These are phyloP conservation scores for Sebastes trivittatus DNA, from an alignment of 2,797 vertebrate species.

Conservation along the genomic window DNA sequence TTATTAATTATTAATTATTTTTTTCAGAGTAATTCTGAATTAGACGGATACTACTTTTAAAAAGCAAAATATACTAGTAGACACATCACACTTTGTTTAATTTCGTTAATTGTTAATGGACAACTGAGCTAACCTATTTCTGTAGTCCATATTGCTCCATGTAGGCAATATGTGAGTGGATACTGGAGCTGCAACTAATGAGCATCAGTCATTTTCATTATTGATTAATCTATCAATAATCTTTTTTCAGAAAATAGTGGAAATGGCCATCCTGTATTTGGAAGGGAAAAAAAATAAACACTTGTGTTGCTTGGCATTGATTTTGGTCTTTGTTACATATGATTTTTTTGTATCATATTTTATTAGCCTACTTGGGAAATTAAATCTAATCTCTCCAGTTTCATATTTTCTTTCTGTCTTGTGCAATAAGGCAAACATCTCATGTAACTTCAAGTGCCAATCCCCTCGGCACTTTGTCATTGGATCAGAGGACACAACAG, in stretches of 20 bases:
- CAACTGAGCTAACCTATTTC: not conserved
- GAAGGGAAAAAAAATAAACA: not conserved
- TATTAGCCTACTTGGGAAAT: not conserved
- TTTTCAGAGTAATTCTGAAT: not conserved
- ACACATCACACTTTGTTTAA: not conserved
- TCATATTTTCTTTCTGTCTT: not conserved
- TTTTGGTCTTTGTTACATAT: not conserved
- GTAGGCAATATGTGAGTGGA: not conserved
- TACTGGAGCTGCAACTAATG: not conserved
- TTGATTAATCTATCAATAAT: not conserved
- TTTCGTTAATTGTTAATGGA: not conserved
- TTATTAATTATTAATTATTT: too few species aligned
- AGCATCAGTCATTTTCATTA: not conserved
- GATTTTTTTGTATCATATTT: not conserved
- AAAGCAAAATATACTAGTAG: not conserved
- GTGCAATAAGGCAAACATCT: not conserved
- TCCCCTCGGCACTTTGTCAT: not conserved
- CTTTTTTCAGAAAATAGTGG: not conserved
- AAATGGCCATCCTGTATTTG: not conserved
- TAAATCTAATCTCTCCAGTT: not conserved
- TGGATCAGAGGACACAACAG: constrained; percentile 2
- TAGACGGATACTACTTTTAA: not conserved
- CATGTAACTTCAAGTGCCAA: not conserved
- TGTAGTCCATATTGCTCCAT: not conserved
- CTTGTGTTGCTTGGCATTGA: not conserved